phyloP scores from a whole-genome alignment of 1,140 invertebrate species.

The Zaprionus camerounensis region DNA sequence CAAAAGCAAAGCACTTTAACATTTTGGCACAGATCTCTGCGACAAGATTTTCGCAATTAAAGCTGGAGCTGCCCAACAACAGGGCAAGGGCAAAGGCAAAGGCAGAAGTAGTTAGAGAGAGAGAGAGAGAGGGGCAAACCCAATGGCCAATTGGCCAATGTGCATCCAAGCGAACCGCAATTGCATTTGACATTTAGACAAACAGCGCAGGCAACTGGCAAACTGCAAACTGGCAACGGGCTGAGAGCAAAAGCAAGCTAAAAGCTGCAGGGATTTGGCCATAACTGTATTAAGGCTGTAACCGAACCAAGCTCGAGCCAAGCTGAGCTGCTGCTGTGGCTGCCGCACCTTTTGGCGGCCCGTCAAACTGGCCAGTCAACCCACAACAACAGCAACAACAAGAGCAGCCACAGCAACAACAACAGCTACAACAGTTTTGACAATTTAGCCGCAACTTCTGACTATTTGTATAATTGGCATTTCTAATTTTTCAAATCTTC shows the following conservation, averaged over 20 bases:
- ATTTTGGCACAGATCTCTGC: constrained; percentile 55
- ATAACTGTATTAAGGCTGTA: constrained; percentile 62
- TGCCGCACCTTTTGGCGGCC: constrained; percentile 75
- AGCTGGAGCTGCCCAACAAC: constrained; percentile 56
- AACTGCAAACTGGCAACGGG: constrained; percentile 59
- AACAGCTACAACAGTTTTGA: constrained; percentile 62
- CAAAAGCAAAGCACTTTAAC: constrained; percentile 62
- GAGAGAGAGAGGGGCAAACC: neutral
- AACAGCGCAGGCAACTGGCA: constrained; percentile 52
- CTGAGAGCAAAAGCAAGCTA: constrained; percentile 62
- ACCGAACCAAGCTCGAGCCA: constrained; percentile 4
- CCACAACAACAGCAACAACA: constrained; percentile 22
- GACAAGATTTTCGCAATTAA: constrained; percentile 66
- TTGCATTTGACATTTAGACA: constrained; percentile 79
- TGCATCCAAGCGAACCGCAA: constrained; percentile 66
- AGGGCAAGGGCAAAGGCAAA: constrained; percentile 11
- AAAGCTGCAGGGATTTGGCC: constrained; percentile 63
- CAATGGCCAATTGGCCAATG: constrained; percentile 40
- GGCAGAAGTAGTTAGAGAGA: neutral
- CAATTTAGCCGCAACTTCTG: constrained; percentile 73
- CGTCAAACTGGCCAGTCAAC: constrained; percentile 77
- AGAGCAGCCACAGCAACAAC: neutral
- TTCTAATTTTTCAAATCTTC: constrained; percentile 74
- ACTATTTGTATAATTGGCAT: constrained; percentile 82
- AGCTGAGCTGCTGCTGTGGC: too few relatives aligned